phyloP scores from a whole-genome alignment of 2,113 vertebrate species.

The Embiotoca jacksoni region DNA sequence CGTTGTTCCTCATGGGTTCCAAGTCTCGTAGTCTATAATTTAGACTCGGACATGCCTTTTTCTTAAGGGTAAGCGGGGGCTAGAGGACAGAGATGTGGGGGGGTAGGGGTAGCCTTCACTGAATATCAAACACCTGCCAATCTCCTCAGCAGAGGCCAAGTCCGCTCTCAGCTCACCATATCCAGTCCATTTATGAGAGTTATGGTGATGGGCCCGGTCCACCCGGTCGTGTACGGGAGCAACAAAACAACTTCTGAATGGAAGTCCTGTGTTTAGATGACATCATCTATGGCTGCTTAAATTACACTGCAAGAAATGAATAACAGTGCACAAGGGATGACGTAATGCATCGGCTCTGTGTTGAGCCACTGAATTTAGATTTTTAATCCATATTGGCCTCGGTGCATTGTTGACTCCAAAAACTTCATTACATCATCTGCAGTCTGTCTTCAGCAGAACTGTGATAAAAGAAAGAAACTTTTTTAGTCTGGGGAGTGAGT shows the following conservation, averaged over 20 bases:
- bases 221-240: slow-evolving; percentile 52
- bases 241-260: slow-evolving; percentile 78
- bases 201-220: slow-evolving; percentile 64
- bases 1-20: slow-evolving; percentile 63
- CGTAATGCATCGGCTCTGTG: slow-evolving; percentile 70
- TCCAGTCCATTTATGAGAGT: slow-evolving; percentile 76
- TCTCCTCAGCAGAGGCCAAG: slow-evolving; percentile 65
- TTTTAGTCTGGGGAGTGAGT: not conserved
- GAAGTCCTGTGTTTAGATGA: slow-evolving; percentile 78
- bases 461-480: slow-evolving; percentile 39
- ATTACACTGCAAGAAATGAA: slow-evolving; percentile 76
- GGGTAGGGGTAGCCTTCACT: slow-evolving; percentile 35
- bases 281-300: slow-evolving; percentile 76
- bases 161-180: slow-evolving; percentile 60
- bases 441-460: slow-evolving; percentile 26
- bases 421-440: slow-evolving; percentile 63
- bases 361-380: slow-evolving; percentile 64
- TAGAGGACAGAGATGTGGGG: slow-evolving; percentile 13
- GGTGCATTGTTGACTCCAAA: slow-evolving; percentile 63
- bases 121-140: slow-evolving; percentile 81
- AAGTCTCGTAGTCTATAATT: slow-evolving; percentile 72
- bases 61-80: slow-evolving; percentile 9
- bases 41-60: slow-evolving; percentile 49
- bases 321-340: slow-evolving; percentile 70
- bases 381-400: slow-evolving; percentile 72